Percentiles rank a stretch among this genome's conserved stretches.
phyloP scores from a whole-genome alignment of 2,797 vertebrate species.

The Parauchenoglanis punctatus region DNA sequence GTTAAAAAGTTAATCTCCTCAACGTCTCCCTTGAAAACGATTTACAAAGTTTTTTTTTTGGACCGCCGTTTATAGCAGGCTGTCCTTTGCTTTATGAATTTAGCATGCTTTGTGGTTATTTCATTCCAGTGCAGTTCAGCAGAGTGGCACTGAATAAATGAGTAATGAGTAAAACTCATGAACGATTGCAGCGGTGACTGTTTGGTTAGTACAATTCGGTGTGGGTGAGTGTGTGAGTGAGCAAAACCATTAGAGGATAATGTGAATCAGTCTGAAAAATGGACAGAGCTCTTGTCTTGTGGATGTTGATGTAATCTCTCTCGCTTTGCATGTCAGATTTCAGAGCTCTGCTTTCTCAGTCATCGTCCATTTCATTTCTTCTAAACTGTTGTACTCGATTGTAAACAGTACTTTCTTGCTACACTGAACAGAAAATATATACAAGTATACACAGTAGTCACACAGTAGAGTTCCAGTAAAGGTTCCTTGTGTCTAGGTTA shows the following conservation, averaged over 20 bases:
- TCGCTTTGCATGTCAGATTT: neutral
- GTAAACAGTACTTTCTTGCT: neutral
- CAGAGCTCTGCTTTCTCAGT: neutral
- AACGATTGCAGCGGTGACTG: neutral
- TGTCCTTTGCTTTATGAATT: neutral
- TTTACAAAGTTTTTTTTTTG: neutral
- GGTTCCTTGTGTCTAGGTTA: neutral
- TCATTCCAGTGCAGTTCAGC: neutral
- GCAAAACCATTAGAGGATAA: neutral
- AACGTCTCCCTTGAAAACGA: neutral
- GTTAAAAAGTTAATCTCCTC: neutral
- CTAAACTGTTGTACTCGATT: neutral
- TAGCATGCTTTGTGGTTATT: neutral
- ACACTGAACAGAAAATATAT: neutral
- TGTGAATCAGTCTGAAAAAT: neutral
- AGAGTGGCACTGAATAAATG: too few relatives aligned
- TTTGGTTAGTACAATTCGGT: neutral
- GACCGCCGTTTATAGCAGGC: neutral
- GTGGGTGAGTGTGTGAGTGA: neutral
- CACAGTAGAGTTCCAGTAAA: neutral
- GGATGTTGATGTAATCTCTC: neutral
- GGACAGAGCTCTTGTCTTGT: neutral
- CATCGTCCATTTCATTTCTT: neutral
- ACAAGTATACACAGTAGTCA: neutral
- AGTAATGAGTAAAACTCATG: neutral